Evolutionary conservation across 1,140 invertebrate species (phyloP).

Genomic region (Drosophila mojavensis): DNA sequence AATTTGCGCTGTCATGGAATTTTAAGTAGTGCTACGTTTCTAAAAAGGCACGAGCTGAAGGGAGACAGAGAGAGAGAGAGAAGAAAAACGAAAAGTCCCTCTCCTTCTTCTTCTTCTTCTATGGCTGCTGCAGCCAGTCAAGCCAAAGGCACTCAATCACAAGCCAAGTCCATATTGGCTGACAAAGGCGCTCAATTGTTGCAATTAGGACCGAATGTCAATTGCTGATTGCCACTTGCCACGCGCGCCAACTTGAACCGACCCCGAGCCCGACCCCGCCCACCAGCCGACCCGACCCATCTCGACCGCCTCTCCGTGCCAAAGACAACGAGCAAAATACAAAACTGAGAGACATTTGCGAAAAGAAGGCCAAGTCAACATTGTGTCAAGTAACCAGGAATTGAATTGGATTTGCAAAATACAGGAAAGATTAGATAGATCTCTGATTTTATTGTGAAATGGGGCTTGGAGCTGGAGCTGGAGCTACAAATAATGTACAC

Average conservation of each 20-base stretch:
- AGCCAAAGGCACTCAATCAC: conserved; percentile 8
- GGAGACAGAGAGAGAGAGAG: no score
- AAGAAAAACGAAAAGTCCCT: not conserved
- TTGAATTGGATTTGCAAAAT: no score
- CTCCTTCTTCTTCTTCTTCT: not conserved
- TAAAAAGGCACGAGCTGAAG: no score
- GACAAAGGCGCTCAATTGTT: conserved; percentile 48
- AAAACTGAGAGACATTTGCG: not conserved
- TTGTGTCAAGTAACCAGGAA: no score
- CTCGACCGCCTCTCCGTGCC: conserved; percentile 6
- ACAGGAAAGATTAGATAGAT: no score
- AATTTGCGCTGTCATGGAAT: conserved; percentile 25
- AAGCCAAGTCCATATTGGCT: conserved; percentile 3
- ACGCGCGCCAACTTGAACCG: conserved; percentile 54
- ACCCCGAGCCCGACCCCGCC: conserved; percentile 15
- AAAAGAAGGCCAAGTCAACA: no score
- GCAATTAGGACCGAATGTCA: conserved; percentile 64
- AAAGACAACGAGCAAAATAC: not conserved
- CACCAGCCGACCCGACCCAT: not conserved
- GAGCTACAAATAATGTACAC: no score
- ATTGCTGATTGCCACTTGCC: conserved; percentile 69
- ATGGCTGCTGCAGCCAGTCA: not conserved
- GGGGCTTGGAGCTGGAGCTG: no score
- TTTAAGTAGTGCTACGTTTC: conserved; percentile 15
- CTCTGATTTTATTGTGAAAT: no score